A percentile compares a stretch with the other conserved stretches of the same genome.
Conservation (phyloP, 2,797 vertebrate species). For the Phrynocephalus vlangalii region DNA sequence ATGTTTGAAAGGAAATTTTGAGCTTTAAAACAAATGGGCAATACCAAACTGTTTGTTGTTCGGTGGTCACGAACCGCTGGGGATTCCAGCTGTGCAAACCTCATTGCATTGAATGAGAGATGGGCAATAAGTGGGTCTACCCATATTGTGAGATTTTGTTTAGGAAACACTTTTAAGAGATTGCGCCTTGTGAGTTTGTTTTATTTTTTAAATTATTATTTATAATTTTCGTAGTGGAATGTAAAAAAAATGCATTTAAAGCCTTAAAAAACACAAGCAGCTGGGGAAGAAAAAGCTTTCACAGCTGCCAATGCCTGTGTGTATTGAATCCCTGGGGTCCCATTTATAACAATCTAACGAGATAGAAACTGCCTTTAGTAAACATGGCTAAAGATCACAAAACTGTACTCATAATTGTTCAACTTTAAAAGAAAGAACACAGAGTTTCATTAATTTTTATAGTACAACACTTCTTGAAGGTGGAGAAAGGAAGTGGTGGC, state of each 20-base stretch:
- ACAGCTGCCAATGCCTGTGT: conserved; percentile 77
- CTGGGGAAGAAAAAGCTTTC: conserved; percentile 49
- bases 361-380: conserved; percentile 84
- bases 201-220: conserved; percentile 61
- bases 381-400: conserved; percentile 83
- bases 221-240: conserved; percentile 69
- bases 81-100: background rate
- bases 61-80: background rate
- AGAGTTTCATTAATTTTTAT: conserved; percentile 78
- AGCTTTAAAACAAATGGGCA: conserved; percentile 49
- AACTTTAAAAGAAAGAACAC: conserved; percentile 75
- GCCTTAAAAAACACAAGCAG: conserved; percentile 45
- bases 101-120: background rate
- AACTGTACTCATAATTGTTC: conserved; percentile 77
- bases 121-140: background rate
- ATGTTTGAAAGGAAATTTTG: conserved; percentile 58
- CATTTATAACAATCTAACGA: conserved; percentile 83
- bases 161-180: conserved; percentile 9
- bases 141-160: background rate
- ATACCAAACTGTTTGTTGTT: conserved; percentile 34
- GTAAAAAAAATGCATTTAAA: conserved; percentile 53
- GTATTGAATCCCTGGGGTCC: conserved; percentile 74
- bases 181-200: conserved; percentile 46
- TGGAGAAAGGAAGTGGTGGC: conserved; percentile 48
- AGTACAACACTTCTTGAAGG: conserved; percentile 56